A percentile compares a stretch with the other conserved stretches of the same genome.
These are phyloP conservation scores for Vesta saturnalis DNA, from an alignment of 2,888 invertebrate species.

Conservation along the genomic window DNA sequence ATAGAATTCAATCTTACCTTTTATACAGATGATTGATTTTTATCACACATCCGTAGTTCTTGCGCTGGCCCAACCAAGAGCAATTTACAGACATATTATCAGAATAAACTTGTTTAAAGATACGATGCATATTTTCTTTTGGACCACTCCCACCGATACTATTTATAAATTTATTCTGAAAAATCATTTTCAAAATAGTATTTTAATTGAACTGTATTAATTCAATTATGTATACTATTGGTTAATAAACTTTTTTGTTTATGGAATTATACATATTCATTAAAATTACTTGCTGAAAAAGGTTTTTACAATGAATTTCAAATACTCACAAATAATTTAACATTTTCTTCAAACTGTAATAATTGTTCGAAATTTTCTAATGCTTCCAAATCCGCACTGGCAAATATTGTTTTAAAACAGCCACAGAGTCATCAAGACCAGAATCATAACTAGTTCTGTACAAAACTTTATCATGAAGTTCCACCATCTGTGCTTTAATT, in stretches of 20 bases:
- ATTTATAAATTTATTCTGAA: slow-evolving; percentile 2
- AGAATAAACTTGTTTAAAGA: background rate
- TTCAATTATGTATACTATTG: no score
- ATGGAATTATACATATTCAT: no score
- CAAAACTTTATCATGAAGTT: slow-evolving; percentile 5
- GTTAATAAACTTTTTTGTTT: background rate
- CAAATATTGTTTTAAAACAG: no score
- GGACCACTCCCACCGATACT: background rate
- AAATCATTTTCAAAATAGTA: background rate
- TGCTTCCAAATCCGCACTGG: background rate
- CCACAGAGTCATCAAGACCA: no score
- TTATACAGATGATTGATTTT: slow-evolving; percentile 5
- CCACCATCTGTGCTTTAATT: background rate
- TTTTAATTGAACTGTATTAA: background rate
- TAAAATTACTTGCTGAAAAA: no score
- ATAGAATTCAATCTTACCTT: slow-evolving; percentile 3
- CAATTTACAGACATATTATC: no score
- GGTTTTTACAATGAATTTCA: no score
- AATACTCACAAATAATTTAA: background rate
- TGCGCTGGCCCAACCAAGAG: no score
- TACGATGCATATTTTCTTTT: slow-evolving; percentile 1
- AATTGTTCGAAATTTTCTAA: slow-evolving; percentile 1
- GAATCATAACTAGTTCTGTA: background rate
- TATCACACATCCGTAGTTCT: background rate
- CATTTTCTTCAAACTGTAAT: background rate